phyloP scores from a whole-genome alignment of 2,888 invertebrate genomes.

The Arctia plantaginis region DNA sequence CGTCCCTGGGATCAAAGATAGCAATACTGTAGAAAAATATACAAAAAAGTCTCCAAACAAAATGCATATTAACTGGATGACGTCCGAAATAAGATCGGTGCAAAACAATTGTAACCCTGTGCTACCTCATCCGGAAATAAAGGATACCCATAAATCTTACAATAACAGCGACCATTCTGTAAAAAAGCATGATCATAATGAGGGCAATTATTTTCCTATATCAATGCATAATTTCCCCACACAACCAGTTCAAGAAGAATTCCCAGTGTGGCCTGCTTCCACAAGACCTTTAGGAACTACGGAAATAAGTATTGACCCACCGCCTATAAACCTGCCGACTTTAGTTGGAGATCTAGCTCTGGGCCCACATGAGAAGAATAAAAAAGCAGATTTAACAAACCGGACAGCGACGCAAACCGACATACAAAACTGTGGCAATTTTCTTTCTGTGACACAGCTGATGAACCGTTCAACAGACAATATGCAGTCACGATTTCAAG shows the following conservation, averaged over 20 bases:
- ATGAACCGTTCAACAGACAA: constrained; percentile 81
- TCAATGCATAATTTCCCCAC: constrained; percentile 77
- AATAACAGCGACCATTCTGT: constrained; percentile 62
- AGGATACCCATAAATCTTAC: constrained; percentile 71
- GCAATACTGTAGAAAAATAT: constrained; percentile 69
- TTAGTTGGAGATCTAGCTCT: constrained; percentile 80
- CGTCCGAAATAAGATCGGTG: constrained; percentile 79
- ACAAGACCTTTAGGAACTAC: constrained; percentile 78
- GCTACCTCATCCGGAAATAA: constrained; percentile 59
- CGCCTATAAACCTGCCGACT: constrained; percentile 81
- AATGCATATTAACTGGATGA: constrained; percentile 85
- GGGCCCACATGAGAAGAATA: constrained; percentile 82
- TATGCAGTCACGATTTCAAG: constrained; percentile 71
- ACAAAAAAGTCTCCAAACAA: constrained; percentile 80
- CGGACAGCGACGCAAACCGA: constrained; percentile 68
- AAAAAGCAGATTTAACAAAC: constrained; percentile 66
- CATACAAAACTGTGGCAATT: constrained; percentile 78
- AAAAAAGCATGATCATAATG: constrained; percentile 74
- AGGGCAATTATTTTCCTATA: constrained; percentile 78
- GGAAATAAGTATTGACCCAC: constrained; percentile 82
- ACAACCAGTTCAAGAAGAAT: constrained; percentile 76
- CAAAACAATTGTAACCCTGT: constrained; percentile 70
- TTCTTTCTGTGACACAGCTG: constrained; percentile 80
- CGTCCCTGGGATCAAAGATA: constrained; percentile 60
- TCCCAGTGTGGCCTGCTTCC: constrained; percentile 80